Base-by-base conservation (phyloP, 1,140 invertebrate species). In the Lutraria rhynchaena region DNA sequence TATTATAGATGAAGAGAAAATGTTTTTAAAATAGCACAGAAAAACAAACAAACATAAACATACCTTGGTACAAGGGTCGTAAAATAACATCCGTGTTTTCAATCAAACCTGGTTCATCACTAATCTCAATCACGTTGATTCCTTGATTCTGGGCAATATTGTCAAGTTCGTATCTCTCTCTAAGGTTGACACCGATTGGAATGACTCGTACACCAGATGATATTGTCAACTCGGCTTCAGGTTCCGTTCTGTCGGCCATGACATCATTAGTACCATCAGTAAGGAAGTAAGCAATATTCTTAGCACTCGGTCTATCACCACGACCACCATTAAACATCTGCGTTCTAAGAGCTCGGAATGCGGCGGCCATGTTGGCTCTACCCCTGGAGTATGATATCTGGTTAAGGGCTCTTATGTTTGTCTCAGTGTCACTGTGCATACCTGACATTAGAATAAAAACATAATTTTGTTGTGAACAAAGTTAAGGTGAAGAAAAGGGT, bases 201-300 rank as follows among this genome's bases (percentile, higher is more conserved):
- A 91, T 82, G 49, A 90, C 78, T 53, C 82, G 86, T 29, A 90
- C 81, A 27, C 89, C 90, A 24, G 86, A 61, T 15, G 84, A 77
- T 57, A 90, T 87, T 13, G 85, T 81, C 17, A 88, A 70, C 65
- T 89, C 89, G 1, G 88, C 87, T 75, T 91, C 88, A 3, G 84
- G 76, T 44, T 87, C 67, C 0, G 90, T 87, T 31, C 70, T 78
- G 7, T 88, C 89, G 0, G 67, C 57, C 31, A 89, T 85, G 0
- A 89, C 77, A 24, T 89, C 87, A 19, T 83, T 80, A 9, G 85
- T 85, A 19, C 90, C 90, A 70, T 90, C 88, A 3, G 89, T 89
- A 41, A 91, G 67, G 29, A 91, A 69, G 75, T 88, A 91, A 9
- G 87, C 88, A 60, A 91, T 83, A 63, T 90, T 91, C 37, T 76